These are phyloP conservation scores for Scartelaos histophorus DNA, from an alignment of 2,113 vertebrate genomes.

Conservation along the genomic window DNA sequence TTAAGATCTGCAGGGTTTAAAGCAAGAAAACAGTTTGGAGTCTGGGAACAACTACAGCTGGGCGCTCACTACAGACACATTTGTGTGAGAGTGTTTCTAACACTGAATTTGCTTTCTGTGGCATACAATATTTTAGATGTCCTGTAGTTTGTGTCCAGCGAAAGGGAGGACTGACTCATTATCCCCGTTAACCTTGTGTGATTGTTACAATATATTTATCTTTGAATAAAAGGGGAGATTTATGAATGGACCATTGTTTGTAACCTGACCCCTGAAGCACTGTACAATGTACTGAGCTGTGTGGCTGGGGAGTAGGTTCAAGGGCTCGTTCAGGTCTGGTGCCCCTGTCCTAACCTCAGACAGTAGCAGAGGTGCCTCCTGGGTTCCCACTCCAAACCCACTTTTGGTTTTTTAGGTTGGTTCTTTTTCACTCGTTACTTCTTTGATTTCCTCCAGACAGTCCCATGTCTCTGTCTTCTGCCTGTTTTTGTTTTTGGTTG, in stretches of 20 bases:
- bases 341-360: slow-evolving; percentile 57
- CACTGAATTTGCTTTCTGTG: slow-evolving; percentile 5
- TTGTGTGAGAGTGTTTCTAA: slow-evolving; percentile 34
- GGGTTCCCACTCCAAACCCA: slow-evolving; percentile 84
- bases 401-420: slow-evolving; percentile 82
- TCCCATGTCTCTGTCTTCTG: slow-evolving; percentile 87
- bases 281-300: slow-evolving; percentile 8
- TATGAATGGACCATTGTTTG: slow-evolving; percentile 41
- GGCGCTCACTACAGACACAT: slow-evolving; percentile 58
- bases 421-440: slow-evolving; percentile 89
- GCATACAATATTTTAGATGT: slow-evolving; percentile 21
- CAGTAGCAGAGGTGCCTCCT: slow-evolving; percentile 83
- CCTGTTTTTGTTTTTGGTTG: slow-evolving; percentile 73
- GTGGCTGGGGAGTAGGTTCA: slow-evolving; percentile 36
- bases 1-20: slow-evolving; percentile 32
- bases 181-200: slow-evolving; percentile 31
- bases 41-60: slow-evolving; percentile 74
- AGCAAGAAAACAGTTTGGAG: slow-evolving; percentile 71
- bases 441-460: slow-evolving; percentile 88
- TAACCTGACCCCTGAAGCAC: slow-evolving; percentile 34
- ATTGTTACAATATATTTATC: slow-evolving; percentile 26
- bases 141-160: slow-evolving; percentile 65
- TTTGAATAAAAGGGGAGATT: slow-evolving; percentile 35
- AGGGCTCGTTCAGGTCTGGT: slow-evolving; percentile 41
- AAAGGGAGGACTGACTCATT: slow-evolving; percentile 44